Evolutionary conservation across 2,888 invertebrate species (phyloP), one percentile per base, ranked within the genome.

Genomic region (Chaetogeoica ovagalla): DNA sequence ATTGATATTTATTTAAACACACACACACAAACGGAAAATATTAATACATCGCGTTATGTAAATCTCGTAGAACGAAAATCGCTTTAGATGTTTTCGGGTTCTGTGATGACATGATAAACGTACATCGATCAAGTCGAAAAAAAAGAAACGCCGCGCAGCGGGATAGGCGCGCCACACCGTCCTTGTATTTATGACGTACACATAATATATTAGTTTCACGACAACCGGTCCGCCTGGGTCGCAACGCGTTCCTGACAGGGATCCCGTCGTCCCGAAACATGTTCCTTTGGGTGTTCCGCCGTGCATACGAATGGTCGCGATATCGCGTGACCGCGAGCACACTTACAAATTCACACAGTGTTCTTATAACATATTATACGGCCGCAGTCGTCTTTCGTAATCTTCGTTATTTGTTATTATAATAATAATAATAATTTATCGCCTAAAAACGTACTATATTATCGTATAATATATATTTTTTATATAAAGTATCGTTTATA

Each of bases 31-130:
- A 43, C 4, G 7, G 8, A 4, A 43, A 5, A 43, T 43, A 43
- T 43, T 43, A 30, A 30, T 30, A 43, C 15, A 52, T 55, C 7
- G 19, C 19, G 8, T 30, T 52, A 68, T 68, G 68, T 52, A 68
- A 68, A 68, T 68, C 23, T 17, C 4, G 62, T 1, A 30, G 30
- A 30, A 0, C n/a, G 3, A 19, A 6, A 11, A 52, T 23, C 48
- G 23, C 62, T 15, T 57, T 19, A 4, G 2, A 48, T 4, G 7
- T 48, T 63, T 52, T 73, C 63, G 73, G 63, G 52, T 37, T 17
- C 13, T 11, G 37, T 30, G 74, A 74, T 74, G 74, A 74, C 74
- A 65, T 74, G 74, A 74, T 57, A 66, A 74, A 74, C 74, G 74
- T 39, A 39, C 65, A 74, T 74, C 74, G 0, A 66, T 74, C 74